Evolutionary conservation across 2,113 vertebrate species (phyloP).

Genomic region (Aptenodytes forsteri): DNA sequence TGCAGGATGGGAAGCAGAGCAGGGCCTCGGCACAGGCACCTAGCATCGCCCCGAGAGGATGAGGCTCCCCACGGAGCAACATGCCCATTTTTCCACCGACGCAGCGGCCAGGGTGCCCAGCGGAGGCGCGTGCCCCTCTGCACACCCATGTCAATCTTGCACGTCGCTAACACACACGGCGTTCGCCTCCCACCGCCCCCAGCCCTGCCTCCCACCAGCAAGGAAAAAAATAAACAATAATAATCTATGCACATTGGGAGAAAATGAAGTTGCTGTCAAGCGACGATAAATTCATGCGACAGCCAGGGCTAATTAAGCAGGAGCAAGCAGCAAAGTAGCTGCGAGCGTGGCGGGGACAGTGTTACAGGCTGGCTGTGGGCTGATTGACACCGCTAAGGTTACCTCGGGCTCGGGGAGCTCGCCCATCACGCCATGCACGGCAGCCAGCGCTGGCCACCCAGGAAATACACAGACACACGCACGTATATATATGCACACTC

Average conservation of each 20-base stretch:
- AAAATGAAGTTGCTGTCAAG: constrained; percentile 45
- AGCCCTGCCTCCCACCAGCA: not conserved
- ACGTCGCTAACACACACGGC: not conserved
- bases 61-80: not conserved
- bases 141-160: not conserved
- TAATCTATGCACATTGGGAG: not conserved
- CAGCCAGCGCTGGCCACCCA: not conserved
- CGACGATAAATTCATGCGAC: not conserved
- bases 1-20: not conserved
- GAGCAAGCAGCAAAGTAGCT: not conserved
- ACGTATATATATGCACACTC: not conserved
- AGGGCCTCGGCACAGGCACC: not conserved
- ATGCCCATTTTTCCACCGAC: not conserved
- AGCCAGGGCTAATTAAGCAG: not conserved
- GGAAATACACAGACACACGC: not conserved
- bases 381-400: constrained; percentile 52
- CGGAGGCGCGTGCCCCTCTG: not conserved
- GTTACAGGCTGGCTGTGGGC: not conserved
- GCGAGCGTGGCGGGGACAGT: not conserved
- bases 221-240: not conserved
- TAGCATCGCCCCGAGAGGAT: not conserved
- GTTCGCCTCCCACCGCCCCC: not conserved
- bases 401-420: constrained; percentile 45
- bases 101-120: not conserved
- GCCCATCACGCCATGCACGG: constrained; percentile 11